Conservation (phyloP, 2,797 vertebrate genomes). For the Artibeus lituratus region DNA sequence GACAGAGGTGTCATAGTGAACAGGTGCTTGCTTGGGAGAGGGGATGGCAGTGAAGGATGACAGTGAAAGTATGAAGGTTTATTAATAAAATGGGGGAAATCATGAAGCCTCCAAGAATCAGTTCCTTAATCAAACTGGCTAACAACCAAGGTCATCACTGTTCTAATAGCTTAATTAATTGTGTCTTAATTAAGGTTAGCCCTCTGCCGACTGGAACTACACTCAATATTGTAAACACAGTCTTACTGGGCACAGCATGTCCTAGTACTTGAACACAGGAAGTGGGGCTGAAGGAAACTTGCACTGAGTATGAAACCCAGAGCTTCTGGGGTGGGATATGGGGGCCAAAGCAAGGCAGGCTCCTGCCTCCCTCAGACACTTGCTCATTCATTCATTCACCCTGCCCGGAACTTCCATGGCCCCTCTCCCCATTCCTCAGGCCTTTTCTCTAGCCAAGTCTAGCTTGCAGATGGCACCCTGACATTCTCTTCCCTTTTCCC, state of each 20-base stretch:
- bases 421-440: not conserved
- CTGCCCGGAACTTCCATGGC: not conserved
- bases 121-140: conserved; percentile 42
- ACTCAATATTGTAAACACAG: not conserved
- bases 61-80: not conserved
- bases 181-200: conserved; percentile 56
- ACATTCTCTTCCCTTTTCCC: not conserved
- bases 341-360: rapidly evolving
- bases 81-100: not conserved
- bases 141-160: not conserved
- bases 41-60: not conserved
- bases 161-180: conserved; percentile 69
- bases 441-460: not conserved
- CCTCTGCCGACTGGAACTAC: not conserved
- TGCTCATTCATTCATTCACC: not conserved
- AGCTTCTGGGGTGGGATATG: not conserved
- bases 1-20: not conserved
- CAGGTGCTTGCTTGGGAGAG: too few relatives aligned
- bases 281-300: not conserved
- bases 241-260: not conserved
- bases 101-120: not conserved
- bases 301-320: not conserved
- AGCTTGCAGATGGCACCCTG: not conserved
- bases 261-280: not conserved
- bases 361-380: not conserved